These are phyloP conservation scores for Mirza zaza DNA, from an alignment of 2,113 vertebrate genomes.

Conservation along the genomic window DNA sequence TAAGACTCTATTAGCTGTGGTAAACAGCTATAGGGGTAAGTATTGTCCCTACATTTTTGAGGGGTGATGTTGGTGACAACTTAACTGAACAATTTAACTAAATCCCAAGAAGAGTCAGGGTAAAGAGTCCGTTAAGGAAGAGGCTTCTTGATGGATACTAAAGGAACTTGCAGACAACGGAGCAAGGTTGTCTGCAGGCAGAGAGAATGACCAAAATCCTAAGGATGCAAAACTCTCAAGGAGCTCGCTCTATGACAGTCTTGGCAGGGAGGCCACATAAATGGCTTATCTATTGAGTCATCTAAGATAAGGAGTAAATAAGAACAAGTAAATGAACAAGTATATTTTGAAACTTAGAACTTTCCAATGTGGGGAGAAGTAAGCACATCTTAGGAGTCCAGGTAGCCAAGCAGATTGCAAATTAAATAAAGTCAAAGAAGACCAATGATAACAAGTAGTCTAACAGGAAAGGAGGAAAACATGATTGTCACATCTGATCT, in stretches of 20 bases:
- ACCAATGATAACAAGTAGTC: background rate
- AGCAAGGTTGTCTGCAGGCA: background rate
- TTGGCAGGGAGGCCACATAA: background rate
- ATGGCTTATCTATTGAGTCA: background rate
- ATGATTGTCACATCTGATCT: background rate
- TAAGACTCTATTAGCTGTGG: background rate
- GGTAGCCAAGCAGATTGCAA: background rate
- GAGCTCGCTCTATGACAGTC: background rate
- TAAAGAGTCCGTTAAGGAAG: background rate
- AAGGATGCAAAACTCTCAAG: background rate
- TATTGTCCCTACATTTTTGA: background rate
- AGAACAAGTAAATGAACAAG: background rate
- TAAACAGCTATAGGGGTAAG: background rate
- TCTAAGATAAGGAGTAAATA: background rate
- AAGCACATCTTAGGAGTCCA: background rate
- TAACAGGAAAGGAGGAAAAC: background rate
- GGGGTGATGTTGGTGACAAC: background rate
- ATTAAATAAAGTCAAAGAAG: background rate
- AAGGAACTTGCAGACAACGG: background rate
- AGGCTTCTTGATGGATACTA: background rate
- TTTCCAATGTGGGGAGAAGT: background rate
- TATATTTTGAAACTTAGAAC: background rate
- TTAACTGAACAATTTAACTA: background rate
- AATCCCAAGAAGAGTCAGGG: background rate
- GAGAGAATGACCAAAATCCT: background rate